Percentiles rank a stretch among this genome's conserved stretches.
phyloP scores from a whole-genome alignment of 2,888 invertebrate genomes.

The Galeruca laticollis region DNA sequence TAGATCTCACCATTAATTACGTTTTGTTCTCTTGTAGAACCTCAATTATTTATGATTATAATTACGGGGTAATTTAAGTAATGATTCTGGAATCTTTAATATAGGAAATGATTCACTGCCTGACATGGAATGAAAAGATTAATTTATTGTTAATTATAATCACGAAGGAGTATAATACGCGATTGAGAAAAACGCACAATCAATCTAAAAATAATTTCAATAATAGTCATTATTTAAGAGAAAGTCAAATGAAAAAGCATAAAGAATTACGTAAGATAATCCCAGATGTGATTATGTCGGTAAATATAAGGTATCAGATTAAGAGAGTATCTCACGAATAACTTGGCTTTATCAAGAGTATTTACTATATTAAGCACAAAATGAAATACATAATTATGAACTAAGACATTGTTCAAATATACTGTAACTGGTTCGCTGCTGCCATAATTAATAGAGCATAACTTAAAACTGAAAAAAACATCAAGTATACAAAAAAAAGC shows the following conservation, averaged over 20 bases:
- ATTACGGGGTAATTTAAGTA: slow-evolving; percentile 6
- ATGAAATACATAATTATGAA: no score
- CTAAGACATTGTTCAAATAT: no score
- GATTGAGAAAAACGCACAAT: not conserved
- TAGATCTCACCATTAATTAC: slow-evolving; percentile 8
- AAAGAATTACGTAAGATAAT: not conserved
- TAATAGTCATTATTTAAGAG: not conserved
- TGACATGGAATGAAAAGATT: not conserved
- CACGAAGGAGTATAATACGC: not conserved
- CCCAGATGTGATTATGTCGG: not conserved
- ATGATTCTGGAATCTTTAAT: not conserved
- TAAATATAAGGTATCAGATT: no score
- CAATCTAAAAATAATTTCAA: not conserved
- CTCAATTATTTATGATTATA: slow-evolving; percentile 8
- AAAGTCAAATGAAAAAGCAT: not conserved
- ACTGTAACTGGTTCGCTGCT: no score
- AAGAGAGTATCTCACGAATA: no score
- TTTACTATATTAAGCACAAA: no score
- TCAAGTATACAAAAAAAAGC: no score
- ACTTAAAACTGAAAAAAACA: no score
- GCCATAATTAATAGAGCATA: no score
- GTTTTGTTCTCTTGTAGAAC: slow-evolving; percentile 1
- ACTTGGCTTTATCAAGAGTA: no score
- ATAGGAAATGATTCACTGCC: slow-evolving; percentile 1
- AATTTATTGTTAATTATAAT: not conserved